Conservation (phyloP, 2,888 invertebrate species). For the Monopis laevigella region DNA sequence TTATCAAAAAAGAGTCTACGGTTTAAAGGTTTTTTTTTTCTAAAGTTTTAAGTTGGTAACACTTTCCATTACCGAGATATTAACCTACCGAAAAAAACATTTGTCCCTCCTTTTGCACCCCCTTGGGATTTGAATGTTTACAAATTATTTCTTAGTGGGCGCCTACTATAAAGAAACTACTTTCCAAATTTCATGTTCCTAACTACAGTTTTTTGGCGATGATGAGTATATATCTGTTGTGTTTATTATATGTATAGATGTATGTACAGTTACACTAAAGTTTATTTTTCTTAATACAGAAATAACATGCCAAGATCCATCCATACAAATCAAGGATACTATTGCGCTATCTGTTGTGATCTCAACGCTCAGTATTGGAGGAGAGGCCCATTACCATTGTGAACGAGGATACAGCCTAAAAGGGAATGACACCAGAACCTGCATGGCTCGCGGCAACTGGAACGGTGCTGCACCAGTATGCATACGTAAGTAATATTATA, state of each 20-base stretch:
- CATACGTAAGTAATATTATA: conserved; percentile 81
- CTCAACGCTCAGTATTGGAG: conserved; percentile 78
- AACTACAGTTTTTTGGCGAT: neutral
- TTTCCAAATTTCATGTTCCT: neutral
- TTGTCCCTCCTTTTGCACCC: no score
- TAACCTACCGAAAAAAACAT: no score
- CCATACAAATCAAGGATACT: conserved; percentile 57
- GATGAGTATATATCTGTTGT: neutral
- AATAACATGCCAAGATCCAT: conserved; percentile 81
- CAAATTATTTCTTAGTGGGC: no score
- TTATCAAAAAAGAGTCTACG: no score
- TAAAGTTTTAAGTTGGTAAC: no score
- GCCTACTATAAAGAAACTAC: no score
- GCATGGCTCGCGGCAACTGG: conserved; percentile 84
- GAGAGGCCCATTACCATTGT: conserved; percentile 82
- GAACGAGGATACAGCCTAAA: conserved; percentile 82
- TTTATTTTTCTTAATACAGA: conserved; percentile 46
- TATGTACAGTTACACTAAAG: neutral
- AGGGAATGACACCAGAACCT: conserved; percentile 82
- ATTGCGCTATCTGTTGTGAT: conserved; percentile 67
- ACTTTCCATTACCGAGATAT: no score
- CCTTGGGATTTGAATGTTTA: no score
- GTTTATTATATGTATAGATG: neutral
- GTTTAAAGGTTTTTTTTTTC: no score
- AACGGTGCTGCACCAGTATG: conserved; percentile 81